Base-by-base conservation (phyloP, 2,888 invertebrate genomes). In the Geotrupes spiniger region DNA sequence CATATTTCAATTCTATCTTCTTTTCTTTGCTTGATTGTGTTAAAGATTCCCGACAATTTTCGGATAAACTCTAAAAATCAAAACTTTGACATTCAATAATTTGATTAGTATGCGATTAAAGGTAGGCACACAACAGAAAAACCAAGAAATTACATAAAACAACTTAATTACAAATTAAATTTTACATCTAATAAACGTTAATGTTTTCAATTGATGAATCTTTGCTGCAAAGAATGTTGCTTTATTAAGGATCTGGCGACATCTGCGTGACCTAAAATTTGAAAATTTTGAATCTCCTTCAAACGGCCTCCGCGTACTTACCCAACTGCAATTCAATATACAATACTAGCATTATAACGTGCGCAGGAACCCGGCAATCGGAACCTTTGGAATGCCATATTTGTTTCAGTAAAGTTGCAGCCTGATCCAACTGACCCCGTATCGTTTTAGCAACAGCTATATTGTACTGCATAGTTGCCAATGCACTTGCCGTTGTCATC, bases 381-480 rank as follows among this genome's bases (percentile, higher is more conserved):
- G 75, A 70, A 28, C 75, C 72, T 60, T 76, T 76, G 2, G 76
- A 73, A 58, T 77, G 72, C 79, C 81, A 81, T 31, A 81, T 73
- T 73, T 79, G 68, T 53, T 70, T 69, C 27, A 74, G 47, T 16
- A 73, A 51, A 8, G 59, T 59, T 1, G 64, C 62, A 0, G 79
- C 77, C 68, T 85, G 84, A 52, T 85, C 84, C 36, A 83, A 76
- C 64, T 91, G 89, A 2, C 87, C 88, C 49, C 85, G 78, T 36
- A 89, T 76, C 9, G 87, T 83, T 65, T 87, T 82, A 5, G 84
- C 84, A 1, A 88, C 85, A 3, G 89, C 87, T 54, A 89, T 76
- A 72, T 91, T 90, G 63, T 90, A 90, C 54, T 84, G 83, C 62
- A 88, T 76, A 16, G 88, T 79, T n/a, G 84, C 82, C 60, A 81